Percentiles rank a stretch among this genome's conserved stretches.
These are phyloP conservation scores for Eupithecia abbreviata DNA, from an alignment of 2,888 invertebrate genomes.

Conservation along the genomic window DNA sequence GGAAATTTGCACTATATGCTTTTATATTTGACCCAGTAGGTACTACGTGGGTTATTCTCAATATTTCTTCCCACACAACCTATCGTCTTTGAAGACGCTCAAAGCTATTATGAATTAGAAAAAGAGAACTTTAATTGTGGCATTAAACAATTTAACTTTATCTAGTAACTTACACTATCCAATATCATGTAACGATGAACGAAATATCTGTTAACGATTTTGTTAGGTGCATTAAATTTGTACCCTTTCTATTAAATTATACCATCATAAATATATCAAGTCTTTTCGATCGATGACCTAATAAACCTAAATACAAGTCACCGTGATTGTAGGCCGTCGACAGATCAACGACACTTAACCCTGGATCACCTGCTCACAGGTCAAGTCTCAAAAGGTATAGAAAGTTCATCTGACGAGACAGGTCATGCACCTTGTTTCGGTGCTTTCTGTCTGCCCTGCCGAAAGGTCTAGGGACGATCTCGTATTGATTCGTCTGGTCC, in stretches of 20 bases:
- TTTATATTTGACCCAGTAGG: neutral
- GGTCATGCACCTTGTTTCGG: slow-evolving; percentile 23
- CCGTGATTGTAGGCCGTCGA: neutral
- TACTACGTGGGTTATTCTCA: neutral
- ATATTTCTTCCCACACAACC: neutral
- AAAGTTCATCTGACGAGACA: slow-evolving; percentile 11
- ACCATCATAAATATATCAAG: neutral
- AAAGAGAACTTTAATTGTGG: no score
- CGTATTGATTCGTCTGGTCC: slow-evolving; percentile 32
- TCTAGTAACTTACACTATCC: no score
- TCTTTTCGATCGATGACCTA: neutral
- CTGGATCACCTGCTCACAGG: neutral
- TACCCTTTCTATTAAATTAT: neutral
- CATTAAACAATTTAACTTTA: no score
- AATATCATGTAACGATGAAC: no score
- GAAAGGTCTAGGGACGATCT: slow-evolving; percentile 21
- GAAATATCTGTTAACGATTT: neutral
- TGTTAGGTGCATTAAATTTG: neutral
- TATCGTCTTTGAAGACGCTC: neutral
- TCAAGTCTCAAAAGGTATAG: neutral
- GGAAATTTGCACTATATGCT: neutral
- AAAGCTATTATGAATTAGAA: no score
- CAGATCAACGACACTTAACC: neutral
- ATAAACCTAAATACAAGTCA: neutral
- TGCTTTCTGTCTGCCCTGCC: slow-evolving; percentile 25